Percentiles rank a stretch among this genome's conserved stretches.
These are phyloP conservation scores for Leucozona laternaria DNA, from an alignment of 2,888 invertebrate genomes.

Conservation along the genomic window DNA sequence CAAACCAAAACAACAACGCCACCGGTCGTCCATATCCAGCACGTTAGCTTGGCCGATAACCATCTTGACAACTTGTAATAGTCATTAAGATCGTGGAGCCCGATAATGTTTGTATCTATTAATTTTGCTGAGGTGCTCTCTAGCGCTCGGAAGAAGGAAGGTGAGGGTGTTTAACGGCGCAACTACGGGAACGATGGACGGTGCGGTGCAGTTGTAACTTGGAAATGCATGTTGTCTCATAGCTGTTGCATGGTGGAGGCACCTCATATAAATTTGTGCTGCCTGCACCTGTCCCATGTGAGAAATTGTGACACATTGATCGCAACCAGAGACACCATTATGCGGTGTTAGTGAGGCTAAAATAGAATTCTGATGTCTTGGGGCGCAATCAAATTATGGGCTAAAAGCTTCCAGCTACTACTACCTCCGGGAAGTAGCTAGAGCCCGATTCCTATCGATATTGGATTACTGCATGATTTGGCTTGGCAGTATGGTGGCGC, in stretches of 20 bases:
- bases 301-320: slow-evolving; percentile 70
- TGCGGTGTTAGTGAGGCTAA: slow-evolving; percentile 54
- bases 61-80: slow-evolving; percentile 76
- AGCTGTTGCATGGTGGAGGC: slow-evolving; percentile 41
- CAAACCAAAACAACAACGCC: slow-evolving; percentile 58
- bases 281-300: slow-evolving; percentile 71
- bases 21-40: slow-evolving; percentile 73
- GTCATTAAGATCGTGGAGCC: slow-evolving; percentile 75
- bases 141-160: slow-evolving; percentile 30
- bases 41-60: slow-evolving; percentile 74
- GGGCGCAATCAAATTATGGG: slow-evolving; percentile 50
- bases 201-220: slow-evolving; percentile 29
- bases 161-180: slow-evolving; percentile 14
- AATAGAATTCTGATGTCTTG: slow-evolving; percentile 36
- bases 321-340: slow-evolving; percentile 56
- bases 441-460: slow-evolving; percentile 52
- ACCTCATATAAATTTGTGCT: slow-evolving; percentile 74
- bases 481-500: background rate
- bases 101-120: slow-evolving; percentile 75
- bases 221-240: slow-evolving; percentile 34
- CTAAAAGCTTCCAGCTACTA: slow-evolving; percentile 55
- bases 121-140: slow-evolving; percentile 64
- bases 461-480: slow-evolving; percentile 49
- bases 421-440: slow-evolving; percentile 56
- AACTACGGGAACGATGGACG: background rate